phyloP scores from a whole-genome alignment of 2,888 invertebrate genomes.

The Phortica magna region DNA sequence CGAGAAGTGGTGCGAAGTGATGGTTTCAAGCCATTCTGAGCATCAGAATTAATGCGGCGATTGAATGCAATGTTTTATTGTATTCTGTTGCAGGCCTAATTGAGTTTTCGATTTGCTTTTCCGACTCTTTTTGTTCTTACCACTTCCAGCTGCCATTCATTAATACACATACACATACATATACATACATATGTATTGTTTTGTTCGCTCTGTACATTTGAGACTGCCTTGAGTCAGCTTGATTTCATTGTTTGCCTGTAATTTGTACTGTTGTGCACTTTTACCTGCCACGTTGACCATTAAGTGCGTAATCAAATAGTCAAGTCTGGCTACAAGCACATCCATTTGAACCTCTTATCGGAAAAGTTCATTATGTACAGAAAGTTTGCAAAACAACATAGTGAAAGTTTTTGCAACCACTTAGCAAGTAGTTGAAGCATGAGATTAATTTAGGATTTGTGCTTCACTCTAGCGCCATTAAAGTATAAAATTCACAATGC shows the following conservation, averaged over 20 bases:
- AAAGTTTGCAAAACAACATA: not conserved
- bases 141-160: not conserved
- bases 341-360: not conserved
- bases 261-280: constrained; percentile 16
- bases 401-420: too few species aligned
- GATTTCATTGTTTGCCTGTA: constrained; percentile 14
- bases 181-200: too few species aligned
- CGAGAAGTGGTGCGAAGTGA: not conserved
- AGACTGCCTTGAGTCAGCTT: not conserved
- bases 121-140: not conserved
- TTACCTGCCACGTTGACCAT: constrained; percentile 1
- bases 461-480: not conserved
- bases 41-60: not conserved
- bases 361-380: not conserved
- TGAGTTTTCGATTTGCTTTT: constrained; percentile 26
- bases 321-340: not conserved
- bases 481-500: not conserved
- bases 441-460: not conserved
- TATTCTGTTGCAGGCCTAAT: constrained; percentile 22
- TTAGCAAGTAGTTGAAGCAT: constrained; percentile 1
- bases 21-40: not conserved
- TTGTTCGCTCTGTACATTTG: not conserved
- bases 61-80: constrained; percentile 10
- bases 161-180: not conserved
- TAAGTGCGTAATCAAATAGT: not conserved